Evolutionary conservation across 1,140 invertebrate genomes (phyloP).

Genomic region (Drosophila seguyi): DNA sequence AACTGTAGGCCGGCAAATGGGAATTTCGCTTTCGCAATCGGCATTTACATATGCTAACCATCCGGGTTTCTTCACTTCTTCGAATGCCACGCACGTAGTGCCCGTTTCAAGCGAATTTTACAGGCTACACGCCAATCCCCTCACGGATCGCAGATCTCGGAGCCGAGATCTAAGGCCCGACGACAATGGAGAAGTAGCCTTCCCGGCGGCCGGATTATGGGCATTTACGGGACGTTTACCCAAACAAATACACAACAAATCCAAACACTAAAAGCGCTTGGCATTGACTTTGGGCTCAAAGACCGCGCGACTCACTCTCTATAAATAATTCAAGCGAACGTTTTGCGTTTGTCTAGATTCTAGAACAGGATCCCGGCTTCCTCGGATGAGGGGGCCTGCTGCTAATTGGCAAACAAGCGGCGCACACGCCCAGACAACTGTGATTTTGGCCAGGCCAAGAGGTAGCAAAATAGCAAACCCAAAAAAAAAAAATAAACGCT

Average conservation of each 20-base stretch:
- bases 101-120: conserved; percentile 72
- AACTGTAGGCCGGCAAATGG: conserved; percentile 28
- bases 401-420: conserved; percentile 66
- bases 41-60: conserved; percentile 56
- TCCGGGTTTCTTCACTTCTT: conserved; percentile 50
- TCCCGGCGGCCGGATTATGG: conserved; percentile 6
- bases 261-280: conserved; percentile 39
- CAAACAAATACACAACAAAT: conserved; percentile 48
- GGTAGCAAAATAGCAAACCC: conserved; percentile 4
- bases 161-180: conserved; percentile 52
- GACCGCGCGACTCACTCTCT: conserved; percentile 52
- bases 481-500: not conserved
- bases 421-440: conserved; percentile 54
- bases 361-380: conserved; percentile 66
- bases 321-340: conserved; percentile 69
- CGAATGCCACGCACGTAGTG: conserved; percentile 70
- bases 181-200: conserved; percentile 13
- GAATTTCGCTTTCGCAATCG: conserved; percentile 74
- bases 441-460: conserved; percentile 51
- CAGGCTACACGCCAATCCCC: conserved; percentile 54
- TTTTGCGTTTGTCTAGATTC: conserved; percentile 37
- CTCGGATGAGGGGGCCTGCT: conserved; percentile 24
- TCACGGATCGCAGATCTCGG: conserved; percentile 55
- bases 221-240: conserved; percentile 49
- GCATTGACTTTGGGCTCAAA: conserved; percentile 30